Evolutionary conservation across 2,888 invertebrate species (phyloP).

Genomic region (Zonitis immaculata): DNA sequence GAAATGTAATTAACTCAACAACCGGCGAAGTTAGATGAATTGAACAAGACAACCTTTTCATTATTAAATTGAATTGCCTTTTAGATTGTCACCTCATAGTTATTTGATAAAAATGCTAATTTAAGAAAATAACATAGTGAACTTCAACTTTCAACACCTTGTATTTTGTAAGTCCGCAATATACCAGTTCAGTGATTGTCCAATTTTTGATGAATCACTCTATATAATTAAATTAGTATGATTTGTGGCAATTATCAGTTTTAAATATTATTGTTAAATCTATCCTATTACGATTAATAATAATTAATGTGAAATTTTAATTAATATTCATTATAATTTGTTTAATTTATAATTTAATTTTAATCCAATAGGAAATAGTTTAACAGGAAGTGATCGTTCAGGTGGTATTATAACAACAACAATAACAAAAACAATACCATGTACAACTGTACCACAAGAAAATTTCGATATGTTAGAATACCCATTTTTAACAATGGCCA

Average conservation of each 20-base stretch:
- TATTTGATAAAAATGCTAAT: too few species aligned
- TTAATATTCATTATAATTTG: not conserved
- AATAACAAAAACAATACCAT: conserved; percentile 54
- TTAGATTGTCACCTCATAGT: too few species aligned
- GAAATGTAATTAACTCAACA: too few species aligned
- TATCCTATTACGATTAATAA: conserved; percentile 8
- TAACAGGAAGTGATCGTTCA: conserved; percentile 63
- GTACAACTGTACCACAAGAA: conserved; percentile 68
- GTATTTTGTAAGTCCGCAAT: too few species aligned
- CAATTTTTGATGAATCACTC: too few species aligned
- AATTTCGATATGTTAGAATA: conserved; percentile 89
- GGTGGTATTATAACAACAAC: conserved; percentile 56
- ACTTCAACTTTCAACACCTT: too few species aligned
- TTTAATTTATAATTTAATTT: not conserved
- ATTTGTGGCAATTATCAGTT: conserved; percentile 20
- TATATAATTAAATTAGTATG: conserved; percentile 8
- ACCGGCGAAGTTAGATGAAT: too few species aligned
- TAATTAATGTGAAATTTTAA: not conserved
- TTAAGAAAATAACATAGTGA: too few species aligned
- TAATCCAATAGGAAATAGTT: conserved; percentile 63
- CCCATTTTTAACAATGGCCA: conserved; percentile 90
- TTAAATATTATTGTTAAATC: conserved; percentile 19
- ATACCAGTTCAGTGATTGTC: too few species aligned
- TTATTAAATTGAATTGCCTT: too few species aligned
- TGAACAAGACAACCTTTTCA: too few species aligned